Base-by-base conservation (phyloP, 2,888 invertebrate species). In the Agrotis exclamationis region DNA sequence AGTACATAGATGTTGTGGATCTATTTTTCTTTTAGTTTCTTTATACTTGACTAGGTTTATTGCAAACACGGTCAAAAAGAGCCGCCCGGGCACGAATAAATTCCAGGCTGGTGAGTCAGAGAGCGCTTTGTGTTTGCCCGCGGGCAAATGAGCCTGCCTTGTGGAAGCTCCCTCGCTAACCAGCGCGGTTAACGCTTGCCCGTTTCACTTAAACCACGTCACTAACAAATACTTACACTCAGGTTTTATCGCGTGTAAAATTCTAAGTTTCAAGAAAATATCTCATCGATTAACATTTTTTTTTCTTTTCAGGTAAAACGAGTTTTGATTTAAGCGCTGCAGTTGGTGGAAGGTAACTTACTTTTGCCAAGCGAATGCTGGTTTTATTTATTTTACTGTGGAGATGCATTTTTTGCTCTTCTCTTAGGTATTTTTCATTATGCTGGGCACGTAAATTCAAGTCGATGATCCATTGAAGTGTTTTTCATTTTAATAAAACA, bases 61-160 rank as follows among this genome's bases (percentile, higher is more conserved):
- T 78, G 77, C 79, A 85, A 84, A 85, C 82, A 84, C 76, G 75
- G 66, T 81, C 81, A 71, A 85, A 86, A 85, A 79, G 85, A 81
- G 56, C 73, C 75, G 78, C 67, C 80, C 58, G 39, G 53, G 76
- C 74, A 74, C 66, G 73, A 83, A 85, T 86, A 79, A 83, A 86
- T 87, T 86, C 84, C 88, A 80, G 82, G 59, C 74, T 80, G 71
- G 74, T 83, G 83, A 86, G 71, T 87, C 82, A 83, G 72, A 79
- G 68, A 79, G 70, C 70, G 82, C 82, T 87, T 89, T 86, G 80
- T 85, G 77, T 57, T 72, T 67, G 79, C 71, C 77, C 68, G 66
- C 69, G 63, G 82, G 74, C 76, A 83, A 82, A 84, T 79, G 82
- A 82, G 84, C 65, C 66, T 81, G 76, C 77, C 69, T 66, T 65